Base-by-base conservation (phyloP, 2,113 vertebrate species). In the Madoqua kirkii region DNA sequence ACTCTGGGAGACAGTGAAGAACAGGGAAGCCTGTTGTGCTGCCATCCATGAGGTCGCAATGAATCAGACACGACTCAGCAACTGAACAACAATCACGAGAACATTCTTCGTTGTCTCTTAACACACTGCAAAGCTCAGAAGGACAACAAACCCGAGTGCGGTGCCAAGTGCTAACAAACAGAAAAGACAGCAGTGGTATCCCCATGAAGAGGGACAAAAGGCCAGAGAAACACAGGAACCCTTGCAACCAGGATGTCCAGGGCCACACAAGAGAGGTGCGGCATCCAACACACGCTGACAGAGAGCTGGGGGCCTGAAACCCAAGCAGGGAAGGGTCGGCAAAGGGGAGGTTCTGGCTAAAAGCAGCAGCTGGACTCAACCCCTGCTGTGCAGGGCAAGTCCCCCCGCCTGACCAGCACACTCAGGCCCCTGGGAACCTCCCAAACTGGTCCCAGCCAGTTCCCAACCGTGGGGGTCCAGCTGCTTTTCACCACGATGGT, bases 161-260 rank as follows among this genome's bases (percentile, higher is more conserved):
- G 29, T 0, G 6, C 14, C 14, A 0, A 2, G 7, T 36, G 45
- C 16, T 17, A 5, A 12, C 0, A 2, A 5, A 2, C 16, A 25
- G 16, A 36, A 7, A 11, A 52, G 71, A 40, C 12, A 45, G 74
- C 4, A 5, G 21, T 0, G 0, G 2, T 16, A 27, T 19, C 15
- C 1, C 33, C 6, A 21, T 0, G 1, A n/a, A 12, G 10, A 27
- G n/a, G 10, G 21, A 10, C 0, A 0, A 5, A 6, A 23, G 21
- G 64, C 9, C 59, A 57, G 5, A 14, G 1, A 5, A 27, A 50
- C 0, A 3, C 36, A 33, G 9, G 14, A n/a, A 14, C 8, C 33
- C 25, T 10, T 11, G 40, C 45, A 6, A 1, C 5, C 8, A 40
- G 7, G 43, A 10, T 27, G 12, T 3, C 19, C 43, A 16, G 31